These are phyloP conservation scores for Ascaphus truei DNA, from an alignment of 2,113 vertebrate genomes.

Conservation along the genomic window DNA sequence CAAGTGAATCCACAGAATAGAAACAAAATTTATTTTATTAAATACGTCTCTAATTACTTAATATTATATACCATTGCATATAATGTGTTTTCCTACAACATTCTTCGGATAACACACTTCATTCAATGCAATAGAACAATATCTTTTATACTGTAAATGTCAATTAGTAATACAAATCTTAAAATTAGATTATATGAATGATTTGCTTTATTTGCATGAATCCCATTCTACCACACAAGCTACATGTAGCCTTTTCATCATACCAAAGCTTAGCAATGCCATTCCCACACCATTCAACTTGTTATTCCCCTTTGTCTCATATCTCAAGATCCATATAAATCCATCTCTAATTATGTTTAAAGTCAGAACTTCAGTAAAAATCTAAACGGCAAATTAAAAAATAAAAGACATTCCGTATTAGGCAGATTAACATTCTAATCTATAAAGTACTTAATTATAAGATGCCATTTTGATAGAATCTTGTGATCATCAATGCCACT, in stretches of 20 bases:
- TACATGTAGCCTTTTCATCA: constrained; percentile 6
- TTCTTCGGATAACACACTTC: too few species aligned
- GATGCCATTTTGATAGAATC: neutral
- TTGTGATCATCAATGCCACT: neutral
- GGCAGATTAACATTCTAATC: constrained; percentile 11
- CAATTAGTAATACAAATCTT: neutral
- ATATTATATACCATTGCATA: too few species aligned
- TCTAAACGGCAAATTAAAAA: constrained; percentile 1
- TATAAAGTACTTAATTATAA: constrained; percentile 28
- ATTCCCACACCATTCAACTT: neutral
- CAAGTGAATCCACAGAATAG: too few species aligned
- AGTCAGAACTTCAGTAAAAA: constrained; percentile 8
- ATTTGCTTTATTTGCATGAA: neutral
- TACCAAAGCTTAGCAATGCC: neutral
- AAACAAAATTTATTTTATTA: too few species aligned
- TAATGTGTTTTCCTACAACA: too few species aligned
- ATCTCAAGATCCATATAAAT: constrained; percentile 16
- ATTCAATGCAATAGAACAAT: too few species aligned
- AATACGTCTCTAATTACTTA: too few species aligned
- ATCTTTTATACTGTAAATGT: neutral
- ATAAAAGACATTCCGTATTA: constrained; percentile 16
- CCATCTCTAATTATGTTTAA: constrained; percentile 28
- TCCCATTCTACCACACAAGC: neutral
- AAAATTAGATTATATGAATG: constrained; percentile 10
- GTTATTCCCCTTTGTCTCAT: constrained; percentile 8